Evolutionary conservation across 2,113 vertebrate species (phyloP).

Genomic region (Rhabdornis inornatus): DNA sequence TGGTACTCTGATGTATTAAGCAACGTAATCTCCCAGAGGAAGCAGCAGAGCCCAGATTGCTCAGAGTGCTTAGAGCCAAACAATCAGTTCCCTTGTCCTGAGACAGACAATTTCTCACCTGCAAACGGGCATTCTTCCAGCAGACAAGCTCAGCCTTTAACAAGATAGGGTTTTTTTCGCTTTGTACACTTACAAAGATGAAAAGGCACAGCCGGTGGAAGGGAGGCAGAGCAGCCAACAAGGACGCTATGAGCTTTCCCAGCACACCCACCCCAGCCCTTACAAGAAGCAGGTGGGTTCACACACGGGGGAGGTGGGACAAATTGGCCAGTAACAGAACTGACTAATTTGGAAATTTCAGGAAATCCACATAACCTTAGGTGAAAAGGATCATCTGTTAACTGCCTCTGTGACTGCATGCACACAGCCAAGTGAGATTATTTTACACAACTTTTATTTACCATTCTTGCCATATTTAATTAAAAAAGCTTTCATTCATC

Average conservation of each 20-base stretch:
- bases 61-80: conserved; percentile 22
- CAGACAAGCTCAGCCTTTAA: conserved; percentile 24
- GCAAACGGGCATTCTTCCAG: conserved; percentile 23
- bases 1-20: neutral
- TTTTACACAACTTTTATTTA: neutral
- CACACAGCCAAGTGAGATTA: neutral
- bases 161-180: neutral
- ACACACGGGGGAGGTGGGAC: neutral
- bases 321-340: neutral
- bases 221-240: neutral
- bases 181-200: neutral
- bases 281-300: neutral
- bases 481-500: neutral
- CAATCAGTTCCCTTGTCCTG: conserved; percentile 51
- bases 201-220: neutral
- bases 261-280: neutral
- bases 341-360: no score
- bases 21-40: conserved; percentile 24
- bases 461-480: neutral
- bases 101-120: conserved; percentile 61
- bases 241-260: neutral
- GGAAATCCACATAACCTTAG: neutral
- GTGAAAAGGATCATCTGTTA: neutral
- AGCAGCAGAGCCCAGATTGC: neutral
- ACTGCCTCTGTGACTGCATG: neutral